phyloP scores from a whole-genome alignment of 2,797 vertebrate species.

The Myotis pilosus region DNA sequence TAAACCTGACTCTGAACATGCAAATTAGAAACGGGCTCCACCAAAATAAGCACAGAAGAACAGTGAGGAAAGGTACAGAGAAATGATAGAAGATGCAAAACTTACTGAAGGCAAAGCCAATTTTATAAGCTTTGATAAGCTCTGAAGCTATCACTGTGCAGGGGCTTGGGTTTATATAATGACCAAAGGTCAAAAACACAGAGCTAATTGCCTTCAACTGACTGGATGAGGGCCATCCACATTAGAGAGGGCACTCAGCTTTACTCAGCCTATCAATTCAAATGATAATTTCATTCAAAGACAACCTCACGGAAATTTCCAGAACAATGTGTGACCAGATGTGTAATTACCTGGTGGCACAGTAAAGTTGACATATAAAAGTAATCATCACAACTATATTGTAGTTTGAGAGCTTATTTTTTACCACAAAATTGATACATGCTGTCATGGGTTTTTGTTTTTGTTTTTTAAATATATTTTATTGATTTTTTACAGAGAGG shows the following conservation, averaged over 20 bases:
- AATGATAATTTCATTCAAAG: not conserved
- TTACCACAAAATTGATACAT: not conserved
- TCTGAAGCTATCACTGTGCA: not conserved
- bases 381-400: not conserved
- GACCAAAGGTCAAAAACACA: not conserved
- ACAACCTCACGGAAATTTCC: not conserved
- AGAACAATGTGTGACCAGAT: not conserved
- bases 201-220: not conserved
- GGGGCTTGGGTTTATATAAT: not conserved
- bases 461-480: too few relatives aligned
- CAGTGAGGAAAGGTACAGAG: not conserved
- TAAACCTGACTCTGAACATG: not conserved
- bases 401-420: not conserved
- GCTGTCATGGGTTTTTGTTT: not conserved
- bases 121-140: not conserved
- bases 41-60: not conserved
- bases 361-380: not conserved
- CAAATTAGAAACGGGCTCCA: not conserved
- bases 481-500: too few relatives aligned
- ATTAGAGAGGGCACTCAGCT: not conserved
- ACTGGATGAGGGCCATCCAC: not conserved
- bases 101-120: not conserved
- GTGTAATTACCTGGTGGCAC: not conserved
- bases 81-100: not conserved
- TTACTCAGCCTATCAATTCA: not conserved